Evolutionary conservation across 2,797 vertebrate genomes (phyloP).

Genomic region (Microhierax caerulescens): DNA sequence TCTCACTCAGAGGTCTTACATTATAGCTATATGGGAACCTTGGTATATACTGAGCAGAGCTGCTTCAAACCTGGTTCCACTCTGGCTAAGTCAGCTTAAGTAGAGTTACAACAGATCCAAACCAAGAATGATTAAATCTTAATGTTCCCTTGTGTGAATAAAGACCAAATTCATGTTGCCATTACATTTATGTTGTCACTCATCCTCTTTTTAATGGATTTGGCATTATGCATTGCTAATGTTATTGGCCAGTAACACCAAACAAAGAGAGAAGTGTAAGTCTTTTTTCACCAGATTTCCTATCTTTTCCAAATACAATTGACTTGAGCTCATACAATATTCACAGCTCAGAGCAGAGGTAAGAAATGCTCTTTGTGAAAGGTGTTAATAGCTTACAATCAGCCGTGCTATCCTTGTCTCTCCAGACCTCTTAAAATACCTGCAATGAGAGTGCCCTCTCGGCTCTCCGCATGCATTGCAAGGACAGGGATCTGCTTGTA

Average conservation of each 20-base stretch:
- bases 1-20: neutral
- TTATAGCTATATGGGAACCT: neutral
- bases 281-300: neutral
- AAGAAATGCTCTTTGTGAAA: neutral
- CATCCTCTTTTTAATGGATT: neutral
- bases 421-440: neutral
- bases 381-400: neutral
- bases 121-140: neutral
- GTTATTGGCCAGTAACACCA: neutral
- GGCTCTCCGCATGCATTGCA: neutral
- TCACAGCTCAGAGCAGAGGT: neutral
- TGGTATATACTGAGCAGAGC: neutral
- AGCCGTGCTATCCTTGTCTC: neutral
- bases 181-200: neutral
- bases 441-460: constrained; percentile 48
- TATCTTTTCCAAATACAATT: neutral
- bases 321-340: neutral
- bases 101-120: neutral
- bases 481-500: neutral
- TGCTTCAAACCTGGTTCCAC: neutral
- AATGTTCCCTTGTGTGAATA: neutral
- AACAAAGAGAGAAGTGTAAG: neutral
- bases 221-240: neutral
- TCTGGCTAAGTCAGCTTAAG: neutral
- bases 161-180: neutral